A percentile compares a stretch with the other conserved stretches of the same genome.
Evolutionary conservation across 2,113 vertebrate genomes (phyloP).

Genomic region (Pluvialis apricaria): DNA sequence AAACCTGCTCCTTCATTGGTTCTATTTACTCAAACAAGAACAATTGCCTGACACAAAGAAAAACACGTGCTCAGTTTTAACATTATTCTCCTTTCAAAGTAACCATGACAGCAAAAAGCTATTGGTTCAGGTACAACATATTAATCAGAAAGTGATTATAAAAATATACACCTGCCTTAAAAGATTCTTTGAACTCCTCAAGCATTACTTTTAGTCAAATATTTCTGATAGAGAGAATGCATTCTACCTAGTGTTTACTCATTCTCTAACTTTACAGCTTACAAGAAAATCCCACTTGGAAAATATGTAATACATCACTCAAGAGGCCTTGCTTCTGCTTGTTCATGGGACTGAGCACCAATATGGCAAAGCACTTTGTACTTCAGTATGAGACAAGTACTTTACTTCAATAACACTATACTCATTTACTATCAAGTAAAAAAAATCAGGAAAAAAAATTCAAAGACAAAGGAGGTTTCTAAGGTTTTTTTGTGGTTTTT

Average conservation of each 20-base stretch:
- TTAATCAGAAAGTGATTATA: not conserved
- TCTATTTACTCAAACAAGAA: slow-evolving; percentile 4
- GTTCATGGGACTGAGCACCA: not conserved
- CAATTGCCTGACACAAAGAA: not conserved
- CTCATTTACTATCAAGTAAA: not conserved
- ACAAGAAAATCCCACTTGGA: not conserved
- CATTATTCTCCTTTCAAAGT: not conserved
- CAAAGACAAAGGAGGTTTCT: not conserved
- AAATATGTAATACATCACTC: not conserved
- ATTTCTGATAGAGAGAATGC: not conserved
- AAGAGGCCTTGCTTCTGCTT: not conserved
- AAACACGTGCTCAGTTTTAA: not conserved
- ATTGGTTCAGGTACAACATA: not conserved
- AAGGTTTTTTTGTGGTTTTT: not conserved
- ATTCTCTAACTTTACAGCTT: not conserved
- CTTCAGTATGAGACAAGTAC: not conserved
- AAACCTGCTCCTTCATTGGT: not conserved
- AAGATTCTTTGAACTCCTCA: not conserved
- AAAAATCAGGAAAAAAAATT: not conserved
- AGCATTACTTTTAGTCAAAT: not conserved
- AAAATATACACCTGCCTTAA: not conserved
- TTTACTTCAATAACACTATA: not conserved
- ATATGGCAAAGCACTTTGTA: not conserved
- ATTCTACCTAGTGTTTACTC: not conserved
- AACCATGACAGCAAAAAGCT: not conserved